A percentile compares a stretch with the other conserved stretches of the same genome.
Conservation (phyloP, 53 echinoderm and acorn worm genomes). For the Holothuria scabra region DNA sequence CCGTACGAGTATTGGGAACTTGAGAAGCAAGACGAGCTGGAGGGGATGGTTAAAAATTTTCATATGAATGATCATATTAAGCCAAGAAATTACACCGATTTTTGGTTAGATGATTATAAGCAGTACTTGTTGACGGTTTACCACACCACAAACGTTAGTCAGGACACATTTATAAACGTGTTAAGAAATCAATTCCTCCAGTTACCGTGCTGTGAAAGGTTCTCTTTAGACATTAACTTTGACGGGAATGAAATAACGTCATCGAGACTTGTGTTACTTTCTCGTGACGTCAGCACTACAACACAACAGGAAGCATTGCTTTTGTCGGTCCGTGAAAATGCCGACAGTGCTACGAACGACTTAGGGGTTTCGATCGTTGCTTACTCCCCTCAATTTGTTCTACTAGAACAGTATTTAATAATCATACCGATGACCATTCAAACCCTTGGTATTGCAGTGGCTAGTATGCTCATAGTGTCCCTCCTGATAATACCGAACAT, state of each 20-base stretch:
- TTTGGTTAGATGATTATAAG: conserved; percentile 64
- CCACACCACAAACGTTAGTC: conserved; percentile 51
- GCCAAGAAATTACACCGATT: conserved; percentile 47
- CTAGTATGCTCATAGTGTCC: conserved; percentile 78
- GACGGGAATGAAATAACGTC: conserved; percentile 53
- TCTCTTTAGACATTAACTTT: conserved; percentile 45
- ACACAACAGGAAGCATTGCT: conserved; percentile 59
- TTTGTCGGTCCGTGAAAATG: conserved; percentile 44
- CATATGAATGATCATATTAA: conserved; percentile 56
- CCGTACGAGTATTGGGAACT: conserved; percentile 55
- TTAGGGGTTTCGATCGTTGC: conserved; percentile 41
- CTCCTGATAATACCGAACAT: conserved; percentile 84
- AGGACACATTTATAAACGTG: conserved; percentile 30
- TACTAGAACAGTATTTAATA: conserved; percentile 70
- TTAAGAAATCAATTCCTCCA: conserved; percentile 44
- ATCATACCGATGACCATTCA: conserved; percentile 76
- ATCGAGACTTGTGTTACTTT: conserved; percentile 61
- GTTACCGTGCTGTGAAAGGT: conserved; percentile 52
- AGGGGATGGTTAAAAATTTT: conserved; percentile 39
- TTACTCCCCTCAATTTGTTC: conserved; percentile 64
- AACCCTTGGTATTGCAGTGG: conserved; percentile 73
- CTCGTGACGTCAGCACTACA: conserved; percentile 55
- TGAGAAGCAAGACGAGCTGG: conserved; percentile 40
- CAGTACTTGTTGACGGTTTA: conserved; percentile 49
- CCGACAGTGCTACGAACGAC: conserved; percentile 19